Evolutionary conservation across 2,113 vertebrate genomes (phyloP).

Genomic region (Progne subis): DNA sequence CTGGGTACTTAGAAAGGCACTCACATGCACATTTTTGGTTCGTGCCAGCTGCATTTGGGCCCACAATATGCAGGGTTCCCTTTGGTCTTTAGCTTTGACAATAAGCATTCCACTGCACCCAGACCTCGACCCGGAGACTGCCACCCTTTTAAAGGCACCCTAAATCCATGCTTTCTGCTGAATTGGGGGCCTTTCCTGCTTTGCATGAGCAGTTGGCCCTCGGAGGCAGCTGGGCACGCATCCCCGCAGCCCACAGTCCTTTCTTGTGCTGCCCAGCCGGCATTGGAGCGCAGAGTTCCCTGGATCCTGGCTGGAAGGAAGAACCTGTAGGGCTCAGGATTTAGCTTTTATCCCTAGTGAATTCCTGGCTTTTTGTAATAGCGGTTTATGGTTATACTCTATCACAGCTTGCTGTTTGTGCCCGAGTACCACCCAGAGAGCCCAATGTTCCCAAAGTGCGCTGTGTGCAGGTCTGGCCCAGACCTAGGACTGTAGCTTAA

Average conservation of each 20-base stretch:
- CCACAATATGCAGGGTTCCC: slow-evolving; percentile 38
- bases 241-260: background rate
- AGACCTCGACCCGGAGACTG: slow-evolving; percentile 3
- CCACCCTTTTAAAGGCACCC: slow-evolving; percentile 27
- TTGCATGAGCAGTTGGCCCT: background rate
- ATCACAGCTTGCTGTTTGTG: background rate
- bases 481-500: background rate
- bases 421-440: background rate
- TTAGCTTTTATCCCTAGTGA: background rate
- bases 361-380: background rate
- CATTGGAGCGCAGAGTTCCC: fast-evolving
- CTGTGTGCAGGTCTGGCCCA: background rate
- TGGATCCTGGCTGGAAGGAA: background rate
- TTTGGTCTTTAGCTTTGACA: slow-evolving; percentile 58
- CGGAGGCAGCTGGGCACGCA: background rate
- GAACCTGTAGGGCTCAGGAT: background rate
- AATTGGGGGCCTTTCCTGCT: background rate
- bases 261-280: background rate
- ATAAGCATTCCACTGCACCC: slow-evolving; percentile 48
- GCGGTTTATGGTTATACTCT: background rate
- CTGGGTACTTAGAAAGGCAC: slow-evolving; percentile 72
- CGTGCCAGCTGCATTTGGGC: slow-evolving; percentile 59
- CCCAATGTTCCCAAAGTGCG: background rate
- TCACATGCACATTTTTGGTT: slow-evolving; percentile 73
- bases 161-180: background rate